A percentile compares a stretch with the other conserved stretches of the same genome.
These are phyloP conservation scores for Arremon brunneinucha DNA, from an alignment of 2,797 vertebrate species.

Conservation along the genomic window DNA sequence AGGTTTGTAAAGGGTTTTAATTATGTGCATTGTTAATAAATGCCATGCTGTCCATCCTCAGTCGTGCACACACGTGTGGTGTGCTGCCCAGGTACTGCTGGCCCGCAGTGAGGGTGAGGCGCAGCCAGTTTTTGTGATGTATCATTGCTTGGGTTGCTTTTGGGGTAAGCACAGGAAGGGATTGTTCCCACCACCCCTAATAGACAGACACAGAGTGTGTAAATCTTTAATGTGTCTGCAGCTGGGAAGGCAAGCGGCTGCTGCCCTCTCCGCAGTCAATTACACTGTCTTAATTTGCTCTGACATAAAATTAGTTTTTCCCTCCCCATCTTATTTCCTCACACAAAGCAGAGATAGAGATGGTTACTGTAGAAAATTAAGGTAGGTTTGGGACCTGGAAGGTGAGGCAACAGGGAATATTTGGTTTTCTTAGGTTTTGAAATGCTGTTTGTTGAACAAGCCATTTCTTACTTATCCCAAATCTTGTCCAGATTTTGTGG, in stretches of 20 bases:
- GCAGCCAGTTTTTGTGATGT: neutral
- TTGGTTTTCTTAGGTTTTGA: neutral
- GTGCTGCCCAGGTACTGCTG: neutral
- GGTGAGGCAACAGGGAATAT: neutral
- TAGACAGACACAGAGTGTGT: neutral
- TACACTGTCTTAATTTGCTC: neutral
- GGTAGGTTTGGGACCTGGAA: neutral
- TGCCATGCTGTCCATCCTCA: slow-evolving; percentile 21
- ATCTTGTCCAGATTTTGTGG: neutral
- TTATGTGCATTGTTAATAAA: slow-evolving; percentile 57
- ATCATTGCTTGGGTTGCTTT: neutral
- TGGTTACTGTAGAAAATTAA: neutral
- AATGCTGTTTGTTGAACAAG: neutral
- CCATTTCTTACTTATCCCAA: neutral
- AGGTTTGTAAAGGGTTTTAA: slow-evolving; percentile 34
- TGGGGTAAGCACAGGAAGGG: neutral
- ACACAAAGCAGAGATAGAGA: neutral
- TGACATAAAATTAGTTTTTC: neutral
- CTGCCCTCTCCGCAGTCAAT: neutral
- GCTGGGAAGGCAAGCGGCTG: neutral
- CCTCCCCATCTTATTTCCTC: neutral
- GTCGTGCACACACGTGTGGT: neutral
- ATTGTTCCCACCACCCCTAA: neutral
- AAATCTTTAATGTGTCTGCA: neutral
- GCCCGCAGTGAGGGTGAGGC: neutral